These are phyloP conservation scores for Luscinia luscinia DNA, from an alignment of 2,797 vertebrate species.

Conservation along the genomic window DNA sequence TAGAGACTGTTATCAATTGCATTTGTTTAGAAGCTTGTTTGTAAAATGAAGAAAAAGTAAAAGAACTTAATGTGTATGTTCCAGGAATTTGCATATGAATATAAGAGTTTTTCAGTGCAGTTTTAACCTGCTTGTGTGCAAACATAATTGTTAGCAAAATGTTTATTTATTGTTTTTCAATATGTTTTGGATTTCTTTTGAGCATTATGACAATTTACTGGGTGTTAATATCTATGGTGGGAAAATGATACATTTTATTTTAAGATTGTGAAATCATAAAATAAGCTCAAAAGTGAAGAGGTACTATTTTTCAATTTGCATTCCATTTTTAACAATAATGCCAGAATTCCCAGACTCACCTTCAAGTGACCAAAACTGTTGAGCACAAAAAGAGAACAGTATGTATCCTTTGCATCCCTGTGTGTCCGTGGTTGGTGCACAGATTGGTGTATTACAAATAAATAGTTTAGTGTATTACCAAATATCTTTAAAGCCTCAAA, in stretches of 20 bases:
- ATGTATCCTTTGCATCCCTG: background rate
- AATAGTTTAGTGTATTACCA: background rate
- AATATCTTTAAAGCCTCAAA: background rate
- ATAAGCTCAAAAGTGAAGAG: background rate
- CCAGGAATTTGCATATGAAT: background rate
- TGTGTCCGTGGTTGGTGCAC: background rate
- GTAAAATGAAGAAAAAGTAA: background rate
- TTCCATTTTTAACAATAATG: background rate
- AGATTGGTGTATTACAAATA: background rate
- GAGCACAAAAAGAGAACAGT: background rate
- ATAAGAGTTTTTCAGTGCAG: background rate
- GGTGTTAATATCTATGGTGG: background rate
- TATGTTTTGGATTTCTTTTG: constrained; percentile 11
- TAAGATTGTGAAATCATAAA: background rate
- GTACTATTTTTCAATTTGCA: background rate
- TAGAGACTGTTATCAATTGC: background rate
- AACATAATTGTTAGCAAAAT: background rate
- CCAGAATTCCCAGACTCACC: background rate
- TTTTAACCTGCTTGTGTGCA: background rate
- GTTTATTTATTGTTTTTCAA: background rate
- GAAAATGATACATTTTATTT: background rate
- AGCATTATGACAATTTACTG: background rate
- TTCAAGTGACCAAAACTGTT: background rate
- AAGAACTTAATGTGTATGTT: background rate
- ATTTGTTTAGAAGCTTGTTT: background rate